Percentiles rank a stretch among this genome's conserved stretches.
Evolutionary conservation across 2,113 vertebrate species (phyloP).

Genomic region (Meleagris gallopavo): DNA sequence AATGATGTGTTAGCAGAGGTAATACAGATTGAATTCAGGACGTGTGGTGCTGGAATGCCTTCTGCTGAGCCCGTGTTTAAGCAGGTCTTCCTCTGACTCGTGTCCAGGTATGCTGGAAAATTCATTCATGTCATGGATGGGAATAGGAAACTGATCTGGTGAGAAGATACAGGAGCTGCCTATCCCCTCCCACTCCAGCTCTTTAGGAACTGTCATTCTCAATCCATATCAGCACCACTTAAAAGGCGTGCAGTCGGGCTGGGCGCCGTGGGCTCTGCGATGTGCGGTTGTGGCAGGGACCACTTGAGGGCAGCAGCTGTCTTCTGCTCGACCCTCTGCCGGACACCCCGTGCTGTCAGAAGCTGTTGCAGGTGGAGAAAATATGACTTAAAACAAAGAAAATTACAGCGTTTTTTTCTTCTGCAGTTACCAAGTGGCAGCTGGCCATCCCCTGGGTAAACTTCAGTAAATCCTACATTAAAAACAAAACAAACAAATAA

Average conservation of each 20-base stretch:
- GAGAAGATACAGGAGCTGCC: background rate
- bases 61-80: background rate
- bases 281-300: background rate
- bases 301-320: slow-evolving; percentile 37
- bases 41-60: background rate
- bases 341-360: background rate
- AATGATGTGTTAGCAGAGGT: background rate
- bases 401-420: background rate
- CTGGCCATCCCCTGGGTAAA: background rate
- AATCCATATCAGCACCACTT: accelerated
- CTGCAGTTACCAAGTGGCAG: background rate
- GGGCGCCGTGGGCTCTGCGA: accelerated
- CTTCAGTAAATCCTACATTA: background rate
- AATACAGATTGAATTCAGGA: background rate
- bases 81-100: background rate
- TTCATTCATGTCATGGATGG: background rate
- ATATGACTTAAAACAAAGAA: background rate
- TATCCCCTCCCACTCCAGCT: background rate
- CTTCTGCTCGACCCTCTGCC: background rate
- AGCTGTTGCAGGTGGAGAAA: background rate
- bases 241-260: background rate
- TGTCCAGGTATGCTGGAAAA: accelerated
- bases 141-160: background rate
- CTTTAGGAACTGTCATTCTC: background rate
- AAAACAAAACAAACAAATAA: no score